These are phyloP conservation scores for Entomobrya multifasciata DNA, from an alignment of 2,888 invertebrate genomes.

Conservation along the genomic window DNA sequence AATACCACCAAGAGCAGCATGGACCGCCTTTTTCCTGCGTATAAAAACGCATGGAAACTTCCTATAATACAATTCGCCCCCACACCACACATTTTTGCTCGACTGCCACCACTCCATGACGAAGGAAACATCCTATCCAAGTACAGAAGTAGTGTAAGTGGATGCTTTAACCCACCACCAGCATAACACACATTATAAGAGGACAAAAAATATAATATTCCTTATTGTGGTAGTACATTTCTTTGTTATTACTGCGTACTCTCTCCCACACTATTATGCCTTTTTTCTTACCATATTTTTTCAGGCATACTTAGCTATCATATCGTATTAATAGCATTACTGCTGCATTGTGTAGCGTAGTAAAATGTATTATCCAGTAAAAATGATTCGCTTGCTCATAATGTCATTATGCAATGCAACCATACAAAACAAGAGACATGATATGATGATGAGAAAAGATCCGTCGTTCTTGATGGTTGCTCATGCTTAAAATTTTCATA, in stretches of 20 bases:
- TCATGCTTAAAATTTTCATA: constrained; percentile 53
- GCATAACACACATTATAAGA: background rate
- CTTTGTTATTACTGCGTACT: constrained; percentile 10
- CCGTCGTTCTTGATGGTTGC: constrained; percentile 50
- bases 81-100: constrained; percentile 52
- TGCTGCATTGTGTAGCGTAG: background rate
- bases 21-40: constrained; percentile 76
- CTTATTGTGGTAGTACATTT: background rate
- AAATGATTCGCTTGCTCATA: constrained; percentile 37
- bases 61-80: constrained; percentile 70
- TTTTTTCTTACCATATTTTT: constrained; percentile 32
- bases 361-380: background rate
- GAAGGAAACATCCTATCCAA: constrained; percentile 57
- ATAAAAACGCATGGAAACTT: constrained; percentile 74
- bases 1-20: constrained; percentile 37
- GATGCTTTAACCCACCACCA: constrained; percentile 32
- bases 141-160: constrained; percentile 47
- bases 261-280: background rate
- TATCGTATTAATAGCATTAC: background rate
- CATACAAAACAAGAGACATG: constrained; percentile 38
- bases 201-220: constrained; percentile 50
- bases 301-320: too few relatives aligned
- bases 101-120: constrained; percentile 60
- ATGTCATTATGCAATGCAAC: constrained; percentile 44
- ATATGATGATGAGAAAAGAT: constrained; percentile 13